Evolutionary conservation across 2,888 invertebrate genomes (phyloP).

Genomic region (Chaetoderma sp.): DNA sequence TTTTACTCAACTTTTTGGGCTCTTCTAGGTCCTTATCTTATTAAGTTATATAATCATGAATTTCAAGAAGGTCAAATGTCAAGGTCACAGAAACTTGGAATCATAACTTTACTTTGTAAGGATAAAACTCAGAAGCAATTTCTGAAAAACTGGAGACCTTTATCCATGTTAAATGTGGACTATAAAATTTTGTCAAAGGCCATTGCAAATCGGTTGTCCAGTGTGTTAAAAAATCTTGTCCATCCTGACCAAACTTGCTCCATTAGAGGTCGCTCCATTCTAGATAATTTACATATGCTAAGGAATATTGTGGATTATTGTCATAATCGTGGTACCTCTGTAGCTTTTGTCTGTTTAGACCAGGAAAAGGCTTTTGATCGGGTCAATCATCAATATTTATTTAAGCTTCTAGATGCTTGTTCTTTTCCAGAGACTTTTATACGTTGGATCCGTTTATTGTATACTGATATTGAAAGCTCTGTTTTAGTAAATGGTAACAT

Average conservation of each 20-base stretch:
- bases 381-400: constrained; percentile 12
- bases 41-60: background rate
- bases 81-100: background rate
- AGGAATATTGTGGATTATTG: constrained; percentile 24
- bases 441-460: constrained; percentile 3
- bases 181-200: constrained; percentile 23
- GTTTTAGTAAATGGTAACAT: constrained; percentile 10
- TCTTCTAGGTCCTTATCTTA: background rate
- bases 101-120: constrained; percentile 10
- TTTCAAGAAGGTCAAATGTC: background rate
- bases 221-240: constrained; percentile 13
- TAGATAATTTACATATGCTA: constrained; percentile 14
- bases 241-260: constrained; percentile 17
- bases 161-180: constrained; percentile 14
- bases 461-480: background rate
- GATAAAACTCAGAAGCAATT: background rate
- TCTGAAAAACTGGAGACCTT: constrained; percentile 13
- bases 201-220: constrained; percentile 16
- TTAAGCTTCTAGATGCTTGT: background rate
- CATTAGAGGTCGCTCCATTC: constrained; percentile 12
- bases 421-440: constrained; percentile 7
- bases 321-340: background rate
- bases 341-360: constrained; percentile 6
- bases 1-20: constrained; percentile 10
- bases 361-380: constrained; percentile 26